Base-by-base conservation (phyloP, 2,113 vertebrate species). In the Taurulus bubalis region DNA sequence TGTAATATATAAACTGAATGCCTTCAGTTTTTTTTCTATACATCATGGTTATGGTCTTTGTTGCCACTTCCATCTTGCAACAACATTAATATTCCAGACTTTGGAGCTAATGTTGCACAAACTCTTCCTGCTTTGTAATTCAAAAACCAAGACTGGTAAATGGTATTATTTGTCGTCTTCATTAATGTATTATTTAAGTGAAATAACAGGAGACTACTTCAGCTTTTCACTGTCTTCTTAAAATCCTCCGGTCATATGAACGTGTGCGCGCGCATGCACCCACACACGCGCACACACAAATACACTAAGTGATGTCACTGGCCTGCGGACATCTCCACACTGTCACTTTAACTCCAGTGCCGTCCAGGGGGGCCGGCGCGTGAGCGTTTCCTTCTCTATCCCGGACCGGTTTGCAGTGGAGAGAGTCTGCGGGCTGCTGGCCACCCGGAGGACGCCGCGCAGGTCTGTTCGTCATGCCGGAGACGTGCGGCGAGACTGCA, bases 321-420 rank as follows among this genome's bases (percentile, higher is more conserved):
- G 15, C 16, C 56, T 72, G 70, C 68, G 56, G 80, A 76, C 80
- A 32, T 87, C 65, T 82, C 77, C 86, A 87, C n/a, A 76, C 90
- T 94, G 91, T 92, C 92, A 10, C 94, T 95, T 95, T 95, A 95
- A 95, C 86, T 87, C 71, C 68, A 64, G 71, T 51, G 86, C 84
- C 65, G 84, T 88, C 75, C 91, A 93, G 56, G 28, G 14, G 56
- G 56, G 14, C 12, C 9, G 49, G 45, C 66, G 80, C 73, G 60
- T 24, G 82, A 14, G 10, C 26, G 20, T 64, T 36, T 38, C 58
- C 90, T 70, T 4, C 34, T 34, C 4, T 16, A 56, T 76, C 64
- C 11, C 38, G 65, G 79, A 53, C 62, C 68, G 70, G 74, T 87
- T 89, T 91, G 88, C 91, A 45, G 53, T 42, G 68, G 88, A 85